phyloP scores from a whole-genome alignment of 2,888 invertebrate species.

The Halocaridina rubra region DNA sequence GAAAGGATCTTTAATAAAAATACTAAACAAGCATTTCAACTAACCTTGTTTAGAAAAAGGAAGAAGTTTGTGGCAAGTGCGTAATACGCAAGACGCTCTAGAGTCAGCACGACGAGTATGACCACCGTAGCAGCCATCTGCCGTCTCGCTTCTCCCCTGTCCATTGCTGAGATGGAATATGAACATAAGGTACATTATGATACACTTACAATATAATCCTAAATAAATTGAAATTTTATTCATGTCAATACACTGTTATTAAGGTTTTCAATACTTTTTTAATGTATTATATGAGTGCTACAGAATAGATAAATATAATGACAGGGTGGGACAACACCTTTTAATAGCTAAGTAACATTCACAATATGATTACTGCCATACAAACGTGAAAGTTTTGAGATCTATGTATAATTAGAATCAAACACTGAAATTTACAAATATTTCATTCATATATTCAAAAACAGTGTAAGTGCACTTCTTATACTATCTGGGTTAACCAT shows the following conservation, averaged over 20 bases:
- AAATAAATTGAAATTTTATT: neutral
- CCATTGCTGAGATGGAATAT: constrained; percentile 45
- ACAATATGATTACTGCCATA: too few species aligned
- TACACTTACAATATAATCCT: too few species aligned
- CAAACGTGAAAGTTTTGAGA: too few species aligned
- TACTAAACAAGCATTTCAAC: too few species aligned
- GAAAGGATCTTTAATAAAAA: too few species aligned
- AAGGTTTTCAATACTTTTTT: neutral
- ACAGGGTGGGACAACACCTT: neutral
- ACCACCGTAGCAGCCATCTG: constrained; percentile 65
- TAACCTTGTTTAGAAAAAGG: constrained; percentile 66
- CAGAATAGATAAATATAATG: neutral
- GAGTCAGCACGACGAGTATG: constrained; percentile 66
- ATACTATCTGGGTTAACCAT: too few species aligned
- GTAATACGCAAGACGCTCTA: constrained; percentile 67
- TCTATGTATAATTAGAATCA: too few species aligned
- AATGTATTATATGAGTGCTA: neutral
- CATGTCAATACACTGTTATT: neutral
- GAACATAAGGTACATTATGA: too few species aligned
- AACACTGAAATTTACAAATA: too few species aligned
- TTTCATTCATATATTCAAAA: too few species aligned
- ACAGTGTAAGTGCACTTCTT: too few species aligned
- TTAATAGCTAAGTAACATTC: neutral
- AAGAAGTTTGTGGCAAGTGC: constrained; percentile 67
- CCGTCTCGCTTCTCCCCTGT: constrained; percentile 64